These are phyloP conservation scores for Agraylea sexmaculata DNA, from an alignment of 1,140 invertebrate genomes.

Conservation along the genomic window DNA sequence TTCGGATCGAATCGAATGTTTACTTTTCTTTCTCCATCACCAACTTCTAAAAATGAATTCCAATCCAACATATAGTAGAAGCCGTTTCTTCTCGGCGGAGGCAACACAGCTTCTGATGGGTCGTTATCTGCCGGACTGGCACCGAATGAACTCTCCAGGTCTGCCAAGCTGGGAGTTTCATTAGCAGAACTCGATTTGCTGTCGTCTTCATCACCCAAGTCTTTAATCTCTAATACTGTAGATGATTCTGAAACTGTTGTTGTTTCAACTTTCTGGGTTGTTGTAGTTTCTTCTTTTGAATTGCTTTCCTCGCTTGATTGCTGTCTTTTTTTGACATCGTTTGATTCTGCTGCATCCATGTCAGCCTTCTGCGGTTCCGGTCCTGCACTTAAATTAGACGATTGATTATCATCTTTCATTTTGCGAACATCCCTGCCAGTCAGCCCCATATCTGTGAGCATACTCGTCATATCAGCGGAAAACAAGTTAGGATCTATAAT, in stretches of 20 bases:
- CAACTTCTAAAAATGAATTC: constrained; percentile 74
- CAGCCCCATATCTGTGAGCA: constrained; percentile 20
- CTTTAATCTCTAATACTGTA: constrained; percentile 7
- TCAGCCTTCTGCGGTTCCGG: constrained; percentile 13
- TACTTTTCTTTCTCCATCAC: constrained; percentile 62
- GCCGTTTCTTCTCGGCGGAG: constrained; percentile 54
- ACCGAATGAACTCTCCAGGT: constrained; percentile 66
- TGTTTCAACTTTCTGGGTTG: constrained; percentile 23
- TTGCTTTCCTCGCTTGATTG: constrained; percentile 9
- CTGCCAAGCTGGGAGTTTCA: constrained; percentile 41
- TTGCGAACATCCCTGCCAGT: neutral
- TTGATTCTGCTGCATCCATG: constrained; percentile 16
- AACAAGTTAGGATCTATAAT: constrained; percentile 15
- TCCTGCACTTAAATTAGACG: constrained; percentile 5
- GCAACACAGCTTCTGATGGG: constrained; percentile 44
- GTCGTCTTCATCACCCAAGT: constrained; percentile 18
- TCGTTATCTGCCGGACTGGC: constrained; percentile 39
- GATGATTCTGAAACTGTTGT: constrained; percentile 12
- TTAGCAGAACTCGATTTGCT: constrained; percentile 27
- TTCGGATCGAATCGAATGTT: constrained; percentile 68
- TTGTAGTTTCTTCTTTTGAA: constrained; percentile 18
- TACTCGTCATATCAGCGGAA: constrained; percentile 17
- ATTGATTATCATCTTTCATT: neutral
- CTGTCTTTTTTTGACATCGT: constrained; percentile 25
- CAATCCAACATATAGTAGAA: constrained; percentile 75